A percentile compares a stretch with the other conserved stretches of the same genome.
phyloP scores from a whole-genome alignment of 1,140 invertebrate species.

The Rhyzopertha dominica region DNA sequence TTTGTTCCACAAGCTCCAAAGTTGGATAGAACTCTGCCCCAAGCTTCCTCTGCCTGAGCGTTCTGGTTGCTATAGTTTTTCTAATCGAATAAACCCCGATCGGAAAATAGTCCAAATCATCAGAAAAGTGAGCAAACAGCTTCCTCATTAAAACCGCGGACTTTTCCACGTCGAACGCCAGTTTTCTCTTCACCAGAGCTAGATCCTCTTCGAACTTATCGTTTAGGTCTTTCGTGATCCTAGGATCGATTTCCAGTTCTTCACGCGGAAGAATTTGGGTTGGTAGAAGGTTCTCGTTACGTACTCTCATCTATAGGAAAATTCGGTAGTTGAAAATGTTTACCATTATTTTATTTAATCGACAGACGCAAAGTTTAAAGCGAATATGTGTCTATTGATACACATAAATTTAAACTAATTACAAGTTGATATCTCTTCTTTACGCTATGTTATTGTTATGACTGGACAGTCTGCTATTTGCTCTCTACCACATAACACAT shows the following conservation, averaged over 20 bases:
- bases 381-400: too few relatives aligned
- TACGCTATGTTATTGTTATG: too few relatives aligned
- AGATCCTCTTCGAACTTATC: constrained; percentile 55
- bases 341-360: too few relatives aligned
- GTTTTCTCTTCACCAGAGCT: constrained; percentile 49
- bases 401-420: too few relatives aligned
- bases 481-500: too few relatives aligned
- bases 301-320: too few relatives aligned
- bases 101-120: constrained; percentile 59
- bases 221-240: constrained; percentile 58
- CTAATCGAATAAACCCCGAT: constrained; percentile 56
- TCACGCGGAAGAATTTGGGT: constrained; percentile 51
- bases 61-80: constrained; percentile 50
- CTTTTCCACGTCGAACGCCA: constrained; percentile 62
- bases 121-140: constrained; percentile 63
- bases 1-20: constrained; percentile 51
- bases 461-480: too few relatives aligned
- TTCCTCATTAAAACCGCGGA: constrained; percentile 65
- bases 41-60: constrained; percentile 58
- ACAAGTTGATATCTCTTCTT: too few relatives aligned
- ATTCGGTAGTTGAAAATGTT: too few relatives aligned
- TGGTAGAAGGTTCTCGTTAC: constrained; percentile 54
- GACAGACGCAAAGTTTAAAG: too few relatives aligned
- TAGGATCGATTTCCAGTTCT: constrained; percentile 58
- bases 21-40: constrained; percentile 53